Base-by-base conservation (phyloP, 23 tunicate genomes). In the Diplosoma virens region DNA sequence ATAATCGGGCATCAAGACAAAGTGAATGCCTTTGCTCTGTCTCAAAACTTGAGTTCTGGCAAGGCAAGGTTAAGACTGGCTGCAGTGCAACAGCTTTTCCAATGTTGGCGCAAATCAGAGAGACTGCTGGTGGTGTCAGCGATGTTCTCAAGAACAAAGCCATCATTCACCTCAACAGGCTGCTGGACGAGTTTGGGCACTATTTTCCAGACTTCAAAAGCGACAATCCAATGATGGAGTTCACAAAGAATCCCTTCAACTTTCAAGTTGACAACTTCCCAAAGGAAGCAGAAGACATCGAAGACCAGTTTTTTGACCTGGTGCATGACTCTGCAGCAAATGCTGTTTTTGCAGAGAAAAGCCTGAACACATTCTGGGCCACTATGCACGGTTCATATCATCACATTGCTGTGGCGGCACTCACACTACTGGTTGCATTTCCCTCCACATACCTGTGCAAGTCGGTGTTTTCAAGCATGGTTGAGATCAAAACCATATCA, bases 161-260 rank as follows among this genome's bases (percentile, higher is more conserved):
- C 63, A 56, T 56, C 63, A 56, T 56, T 56, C 63, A 16, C 63
- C 21, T 56, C 63, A 56, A 56, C 63, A 56, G 63, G 63, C 63
- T 56, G 63, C 63, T 56, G 24, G 63, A 56, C 63, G 24, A 56
- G 63, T 56, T 56, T 56, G 25, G 20, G 63, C 24, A 20, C 63
- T 56, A 56, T 56, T 56, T 56, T 56, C 63, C 6, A 25, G 24
- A 56, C 63, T 56, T 56, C 24, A 56, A 56, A 56, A 56, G 63
- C 21, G 24, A 56, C 63, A 56, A 56, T 25, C 63, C 63, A 20
- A 56, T 56, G 63, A 56, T 56, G 63, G 25, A n/a, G n/a, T n/a
- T n/a, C n/a, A n/a, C n/a, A n/a, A n/a, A n/a, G n/a, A n/a, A n/a
- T n/a, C n/a, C n/a, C n/a, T n/a, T n/a, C n/a, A n/a, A n/a, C n/a